Evolutionary conservation across 1,140 invertebrate genomes (phyloP).

Genomic region (Drosophila virilis): DNA sequence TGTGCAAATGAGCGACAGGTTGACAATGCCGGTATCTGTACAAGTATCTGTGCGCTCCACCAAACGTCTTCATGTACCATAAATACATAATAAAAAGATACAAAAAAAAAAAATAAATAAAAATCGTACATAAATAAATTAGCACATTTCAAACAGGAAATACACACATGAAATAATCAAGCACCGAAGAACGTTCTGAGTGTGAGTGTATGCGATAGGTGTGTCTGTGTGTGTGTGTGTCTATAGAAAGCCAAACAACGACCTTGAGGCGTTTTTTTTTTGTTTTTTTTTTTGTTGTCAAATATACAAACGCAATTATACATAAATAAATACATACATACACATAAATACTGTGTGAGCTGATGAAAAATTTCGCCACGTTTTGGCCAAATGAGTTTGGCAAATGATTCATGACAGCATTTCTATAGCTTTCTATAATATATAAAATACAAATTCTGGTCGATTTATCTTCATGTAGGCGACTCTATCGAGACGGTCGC

Average conservation of each 20-base stretch:
- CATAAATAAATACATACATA: slow-evolving; percentile 10
- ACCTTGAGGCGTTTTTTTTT: slow-evolving; percentile 43
- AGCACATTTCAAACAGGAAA: slow-evolving; percentile 65
- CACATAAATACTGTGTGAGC: slow-evolving; percentile 4
- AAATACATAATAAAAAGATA: slow-evolving; percentile 36
- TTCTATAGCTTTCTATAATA: slow-evolving; percentile 36
- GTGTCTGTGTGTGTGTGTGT: slow-evolving; percentile 18
- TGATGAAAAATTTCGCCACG: slow-evolving; percentile 53
- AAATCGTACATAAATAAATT: slow-evolving; percentile 56
- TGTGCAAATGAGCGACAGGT: slow-evolving; percentile 31
- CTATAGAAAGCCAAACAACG: slow-evolving; percentile 46
- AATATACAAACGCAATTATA: slow-evolving; percentile 36
- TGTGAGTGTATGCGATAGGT: background rate
- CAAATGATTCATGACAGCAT: slow-evolving; percentile 53
- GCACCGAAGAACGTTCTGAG: slow-evolving; percentile 43
- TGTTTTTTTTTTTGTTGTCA: slow-evolving; percentile 17
- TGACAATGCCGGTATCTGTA: slow-evolving; percentile 30
- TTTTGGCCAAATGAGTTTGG: slow-evolving; percentile 47
- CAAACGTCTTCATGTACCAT: background rate
- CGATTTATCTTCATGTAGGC: slow-evolving; percentile 41
- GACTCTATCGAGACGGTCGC: slow-evolving; percentile 26
- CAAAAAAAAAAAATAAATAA: background rate
- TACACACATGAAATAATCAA: slow-evolving; percentile 55
- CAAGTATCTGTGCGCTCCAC: slow-evolving; percentile 1
- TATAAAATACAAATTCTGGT: slow-evolving; percentile 18